Conservation (phyloP, 2,113 vertebrate genomes). For the Archilochus colubris region DNA sequence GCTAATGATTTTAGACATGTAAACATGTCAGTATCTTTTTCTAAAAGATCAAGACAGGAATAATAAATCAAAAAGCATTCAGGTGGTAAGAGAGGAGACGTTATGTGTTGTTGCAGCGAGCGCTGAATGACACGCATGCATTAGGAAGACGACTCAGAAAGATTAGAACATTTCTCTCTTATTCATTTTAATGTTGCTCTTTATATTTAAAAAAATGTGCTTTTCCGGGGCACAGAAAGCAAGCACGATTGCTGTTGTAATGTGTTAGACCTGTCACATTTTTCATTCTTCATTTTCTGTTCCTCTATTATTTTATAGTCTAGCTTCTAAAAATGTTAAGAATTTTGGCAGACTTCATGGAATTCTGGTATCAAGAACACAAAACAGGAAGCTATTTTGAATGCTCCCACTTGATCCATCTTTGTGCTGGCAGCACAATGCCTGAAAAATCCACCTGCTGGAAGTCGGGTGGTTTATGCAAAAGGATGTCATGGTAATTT, state of each 20-base stretch:
- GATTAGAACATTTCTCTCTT: not conserved
- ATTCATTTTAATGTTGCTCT: not conserved
- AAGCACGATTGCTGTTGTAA: not conserved
- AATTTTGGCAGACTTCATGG: slow-evolving; percentile 52
- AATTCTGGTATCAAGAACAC: slow-evolving; percentile 63
- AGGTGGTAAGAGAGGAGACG: not conserved
- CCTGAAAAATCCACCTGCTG: slow-evolving; percentile 87
- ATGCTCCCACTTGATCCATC: slow-evolving; percentile 72
- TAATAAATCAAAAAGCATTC: not conserved
- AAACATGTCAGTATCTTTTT: not conserved
- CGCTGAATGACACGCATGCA: not conserved
- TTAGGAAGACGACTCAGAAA: not conserved
- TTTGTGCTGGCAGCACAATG: slow-evolving; percentile 79
- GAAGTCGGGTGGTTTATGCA: slow-evolving; percentile 86
- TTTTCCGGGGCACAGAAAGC: not conserved
- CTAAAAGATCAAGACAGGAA: slow-evolving; percentile 3
- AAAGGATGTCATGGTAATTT: slow-evolving; percentile 84
- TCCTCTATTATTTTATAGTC: not conserved
- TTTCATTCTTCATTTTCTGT: not conserved
- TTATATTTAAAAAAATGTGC: not conserved
- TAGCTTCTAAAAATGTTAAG: slow-evolving; percentile 57
- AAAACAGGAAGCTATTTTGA: slow-evolving; percentile 77
- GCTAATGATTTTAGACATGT: not conserved
- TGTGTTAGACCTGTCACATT: not conserved
- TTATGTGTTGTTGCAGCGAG: not conserved